Base-by-base conservation (phyloP, 2,888 invertebrate species). In the Ophion ellenae region DNA sequence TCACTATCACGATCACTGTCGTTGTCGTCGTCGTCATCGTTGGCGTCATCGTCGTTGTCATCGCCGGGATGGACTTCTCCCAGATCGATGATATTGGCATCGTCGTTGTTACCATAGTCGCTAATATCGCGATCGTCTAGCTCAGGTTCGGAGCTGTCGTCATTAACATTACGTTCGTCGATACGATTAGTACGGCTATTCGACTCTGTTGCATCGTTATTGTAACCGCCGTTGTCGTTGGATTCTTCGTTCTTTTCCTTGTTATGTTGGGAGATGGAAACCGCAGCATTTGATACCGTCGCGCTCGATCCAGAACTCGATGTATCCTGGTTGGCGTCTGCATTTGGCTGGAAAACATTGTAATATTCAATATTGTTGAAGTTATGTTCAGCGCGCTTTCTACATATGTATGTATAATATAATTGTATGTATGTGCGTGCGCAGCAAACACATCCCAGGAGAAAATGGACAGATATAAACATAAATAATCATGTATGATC, bases 231-330 rank as follows among this genome's bases (percentile, higher is more conserved):
- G 47, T 75, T 5, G 28, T 75, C 47, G 32, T 17, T 64, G 47
- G 10, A 47, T 75, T 64, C 64, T 20, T 47, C 64, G 24, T 32
- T 47, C 2, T n/a, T 45, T 74, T 74, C 36, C 40, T 20, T 10
- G 40, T 40, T 9, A 40, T 40, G 40, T 74, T 63, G 45, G 32
- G 61, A 74, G 74, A 20, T 24, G 17, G 28, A 64, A 17, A 45
- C 76, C 10, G n/a, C 76, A 76, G 66, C 53, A 76, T 53, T 32
- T 59, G 53, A 66, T 76, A 36, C 53, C n/a, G n/a, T 76, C 53
- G 64, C 76, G 53, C 64, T 75, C 17, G 75, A 77, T 57, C 20
- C 53, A 20, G 32, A n/a, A 36, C 32, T 76, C 28, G 64, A 76
- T 66, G 32, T 66, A 66, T 53, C 66, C 53, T 76, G 53, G 66